Base-by-base conservation (phyloP, 2,113 vertebrate species). In the Aspidoscelis tigris region DNA sequence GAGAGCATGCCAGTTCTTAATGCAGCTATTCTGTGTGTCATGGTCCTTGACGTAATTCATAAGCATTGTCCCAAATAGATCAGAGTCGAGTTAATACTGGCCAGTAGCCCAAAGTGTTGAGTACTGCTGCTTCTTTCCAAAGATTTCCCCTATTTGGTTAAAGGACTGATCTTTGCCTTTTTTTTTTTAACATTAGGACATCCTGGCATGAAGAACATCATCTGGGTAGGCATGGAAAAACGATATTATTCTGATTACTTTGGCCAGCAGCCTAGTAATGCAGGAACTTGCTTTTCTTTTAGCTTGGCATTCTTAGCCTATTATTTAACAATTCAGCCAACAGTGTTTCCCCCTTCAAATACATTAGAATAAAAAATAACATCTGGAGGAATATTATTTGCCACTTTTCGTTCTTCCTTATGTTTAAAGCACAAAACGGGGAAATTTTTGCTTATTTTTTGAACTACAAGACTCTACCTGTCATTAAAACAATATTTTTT, bases 51-150 rank as follows among this genome's bases (percentile, higher is more conserved):
- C 89, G 84, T 79, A 72, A 78, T 61, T 86, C 9, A n/a, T 0
- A 44, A 81, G 78, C 5, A 47, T 0, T 91, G 84, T 82, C 88
- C 80, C 79, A 73, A 71, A 22, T 50, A 74, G 53, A 71, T 55
- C 18, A 80, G 43, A 22, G 55, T 33, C 89, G 0, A 85, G 55
- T 82, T 88, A 84, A 80, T 41, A 68, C 85, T 91, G 93, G 91
- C 55, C 0, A 2, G 11, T 39, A 77, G 87, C 89, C 90, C 64
- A 65, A 79, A 44, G 7, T 53, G 83, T 66, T 7, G 58, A 16
- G 5, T 55, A 33, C 50, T 79, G 68, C 88, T 84, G 41, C 85
- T 90, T 33, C 66, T 82, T 85, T 43, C 2, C 0, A 7, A 10
- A 68, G 24, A 10, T 69, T 90, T 91, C 85, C 65, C 65, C 47